A percentile compares a stretch with the other conserved stretches of the same genome.
phyloP scores from a whole-genome alignment of 2,888 invertebrate species.

The Diarsia mendica region DNA sequence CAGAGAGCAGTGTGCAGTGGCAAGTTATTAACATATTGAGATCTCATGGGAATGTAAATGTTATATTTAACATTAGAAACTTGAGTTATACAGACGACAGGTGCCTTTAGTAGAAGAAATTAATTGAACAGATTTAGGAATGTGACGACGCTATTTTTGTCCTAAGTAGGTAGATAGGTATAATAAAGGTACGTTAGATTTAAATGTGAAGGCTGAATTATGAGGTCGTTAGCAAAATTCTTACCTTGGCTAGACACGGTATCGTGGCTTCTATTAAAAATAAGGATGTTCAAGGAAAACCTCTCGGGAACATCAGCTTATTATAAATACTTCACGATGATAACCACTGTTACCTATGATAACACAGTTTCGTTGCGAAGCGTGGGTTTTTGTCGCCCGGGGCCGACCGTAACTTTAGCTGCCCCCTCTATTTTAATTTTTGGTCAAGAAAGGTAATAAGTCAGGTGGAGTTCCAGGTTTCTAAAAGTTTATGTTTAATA shows the following conservation, averaged over 20 bases:
- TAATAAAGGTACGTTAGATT: neutral
- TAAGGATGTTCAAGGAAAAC: neutral
- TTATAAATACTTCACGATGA: neutral
- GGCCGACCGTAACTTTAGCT: too few relatives aligned
- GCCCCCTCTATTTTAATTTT: too few relatives aligned
- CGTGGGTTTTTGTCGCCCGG: too few relatives aligned
- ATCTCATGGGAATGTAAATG: conserved; percentile 50
- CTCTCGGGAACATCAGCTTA: neutral
- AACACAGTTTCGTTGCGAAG: too few relatives aligned
- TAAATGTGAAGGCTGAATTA: conserved; percentile 7
- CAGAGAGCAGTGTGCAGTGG: too few relatives aligned
- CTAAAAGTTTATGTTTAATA: neutral
- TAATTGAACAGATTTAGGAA: conserved; percentile 5
- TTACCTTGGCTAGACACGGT: neutral
- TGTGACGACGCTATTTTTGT: neutral
- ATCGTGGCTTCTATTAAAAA: neutral
- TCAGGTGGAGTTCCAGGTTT: neutral
- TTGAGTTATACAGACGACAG: conserved; percentile 21
- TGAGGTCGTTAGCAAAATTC: conserved; percentile 2
- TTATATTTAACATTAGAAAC: conserved; percentile 50
- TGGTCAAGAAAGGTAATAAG: too few relatives aligned
- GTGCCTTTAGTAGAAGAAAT: conserved; percentile 6
- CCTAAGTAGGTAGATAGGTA: too few relatives aligned
- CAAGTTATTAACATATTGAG: conserved; percentile 28
- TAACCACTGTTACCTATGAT: neutral